Evolutionary conservation across 2,113 vertebrate species (phyloP).

Genomic region (Hippocampus comes): DNA sequence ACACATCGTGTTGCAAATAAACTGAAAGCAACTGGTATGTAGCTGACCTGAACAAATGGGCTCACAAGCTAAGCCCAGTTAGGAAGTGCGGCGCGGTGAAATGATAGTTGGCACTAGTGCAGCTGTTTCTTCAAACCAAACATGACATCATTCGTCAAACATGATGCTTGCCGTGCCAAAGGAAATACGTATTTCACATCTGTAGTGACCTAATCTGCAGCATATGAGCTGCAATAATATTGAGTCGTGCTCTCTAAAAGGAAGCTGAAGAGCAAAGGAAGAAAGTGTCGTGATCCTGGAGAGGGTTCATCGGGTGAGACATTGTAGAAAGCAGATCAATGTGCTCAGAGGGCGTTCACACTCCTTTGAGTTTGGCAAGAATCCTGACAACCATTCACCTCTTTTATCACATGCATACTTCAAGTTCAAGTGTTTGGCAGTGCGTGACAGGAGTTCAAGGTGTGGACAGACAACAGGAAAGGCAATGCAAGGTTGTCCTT

Average conservation of each 20-base stretch:
- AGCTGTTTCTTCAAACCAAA: constrained; percentile 27
- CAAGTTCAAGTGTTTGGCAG: constrained; percentile 18
- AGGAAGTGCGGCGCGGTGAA: neutral
- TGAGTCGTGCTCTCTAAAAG: neutral
- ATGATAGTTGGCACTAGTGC: constrained; percentile 27
- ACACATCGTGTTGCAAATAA: neutral
- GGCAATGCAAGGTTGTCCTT: neutral
- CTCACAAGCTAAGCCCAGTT: neutral
- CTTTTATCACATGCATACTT: constrained; percentile 30
- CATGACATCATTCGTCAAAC: constrained; percentile 51
- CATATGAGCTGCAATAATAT: constrained; percentile 7
- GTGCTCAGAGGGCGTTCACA: constrained; percentile 63
- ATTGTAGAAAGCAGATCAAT: constrained; percentile 33
- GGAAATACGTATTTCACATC: constrained; percentile 36
- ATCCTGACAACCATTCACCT: constrained; percentile 43
- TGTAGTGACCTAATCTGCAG: constrained; percentile 40
- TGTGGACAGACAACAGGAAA: neutral
- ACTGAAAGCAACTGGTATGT: neutral
- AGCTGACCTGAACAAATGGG: neutral
- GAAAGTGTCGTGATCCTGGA: neutral
- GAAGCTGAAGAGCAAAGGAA: neutral
- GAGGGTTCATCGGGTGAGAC: constrained; percentile 39
- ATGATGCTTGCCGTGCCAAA: constrained; percentile 33
- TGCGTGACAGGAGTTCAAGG: constrained; percentile 11
- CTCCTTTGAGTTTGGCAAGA: constrained; percentile 48